Evolutionary conservation across 2,113 vertebrate genomes (phyloP), one percentile per base, ranked within the genome.

Genomic region (Saimiri boliviensis): DNA sequence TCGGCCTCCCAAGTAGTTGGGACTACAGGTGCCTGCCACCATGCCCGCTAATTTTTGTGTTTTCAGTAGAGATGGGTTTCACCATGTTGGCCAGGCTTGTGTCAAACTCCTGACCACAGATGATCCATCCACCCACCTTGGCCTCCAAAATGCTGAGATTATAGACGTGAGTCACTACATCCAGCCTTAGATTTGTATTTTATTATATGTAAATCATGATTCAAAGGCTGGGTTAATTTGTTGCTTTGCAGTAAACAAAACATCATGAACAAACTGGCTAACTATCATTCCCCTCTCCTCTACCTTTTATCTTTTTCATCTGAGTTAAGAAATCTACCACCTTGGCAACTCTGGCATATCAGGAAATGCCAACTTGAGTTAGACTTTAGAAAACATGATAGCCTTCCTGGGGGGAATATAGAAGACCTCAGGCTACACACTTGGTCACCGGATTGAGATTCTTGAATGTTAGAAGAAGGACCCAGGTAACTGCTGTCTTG

Each of bases 161-260:
- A 63, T 13, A 32, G 30, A 63, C 0, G 2, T 30, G 12, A 63
- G 27, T 13, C 5, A 32, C 60, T 63, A 13, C 5, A 0, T 30
- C 27, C 5, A 63, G 60, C 60, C 60, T 63, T 63, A 30, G 27
- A 13, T 63, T 20, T n/a, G 6, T 21, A 73, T 84, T 73, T 83
- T 25, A 9, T 47, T 47, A 14, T 47, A 5, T 27, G 17, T 73
- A 73, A 60, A 74, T 27, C 14, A 21, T 60, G 8, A 42, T 47
- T n/a, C 21, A 13, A 83, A 74, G 14, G 14, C 1, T 27, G 21
- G 52, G 40, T 58, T 73, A n/a, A 92, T 83, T 30, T 83, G 58
- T n/a, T 58, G 52, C 52, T 60, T 58, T 47, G 1, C n/a, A 66
- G 73, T 30, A 45, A 92, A 92, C 21, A n/a, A 47, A 60, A 47